phyloP scores from a whole-genome alignment of 2,888 invertebrate genomes.

The Diarsia brunnea region DNA sequence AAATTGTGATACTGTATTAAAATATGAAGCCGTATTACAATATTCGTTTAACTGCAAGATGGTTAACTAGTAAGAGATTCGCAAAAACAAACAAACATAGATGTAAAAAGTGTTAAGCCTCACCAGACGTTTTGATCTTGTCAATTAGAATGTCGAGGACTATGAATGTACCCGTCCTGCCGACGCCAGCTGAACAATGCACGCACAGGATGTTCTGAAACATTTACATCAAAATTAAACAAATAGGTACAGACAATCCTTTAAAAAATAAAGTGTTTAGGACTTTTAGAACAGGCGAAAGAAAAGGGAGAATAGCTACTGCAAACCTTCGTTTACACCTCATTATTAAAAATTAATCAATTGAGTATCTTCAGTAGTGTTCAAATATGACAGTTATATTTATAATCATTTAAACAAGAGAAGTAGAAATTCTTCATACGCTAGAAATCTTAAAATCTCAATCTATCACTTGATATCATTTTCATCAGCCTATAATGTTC shows the following conservation, averaged over 20 bases:
- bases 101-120: slow-evolving; percentile 55
- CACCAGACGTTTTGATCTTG: slow-evolving; percentile 96
- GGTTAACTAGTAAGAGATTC: background rate
- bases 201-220: slow-evolving; percentile 94
- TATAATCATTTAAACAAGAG: background rate
- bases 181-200: slow-evolving; percentile 98
- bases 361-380: background rate
- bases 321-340: background rate
- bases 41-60: background rate
- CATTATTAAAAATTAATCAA: background rate
- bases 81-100: slow-evolving; percentile 24
- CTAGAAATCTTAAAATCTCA: background rate
- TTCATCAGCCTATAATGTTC: no score
- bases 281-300: background rate
- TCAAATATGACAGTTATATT: background rate
- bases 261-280: background rate
- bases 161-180: slow-evolving; percentile 99
- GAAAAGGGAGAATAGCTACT: background rate
- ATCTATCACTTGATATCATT: background rate
- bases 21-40: background rate
- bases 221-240: slow-evolving; percentile 23
- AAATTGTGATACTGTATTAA: no score
- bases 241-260: background rate
- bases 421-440: background rate
- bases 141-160: slow-evolving; percentile 99